phyloP scores from a whole-genome alignment of 2,888 invertebrate genomes.

The Ormyrus nitidulus region DNA sequence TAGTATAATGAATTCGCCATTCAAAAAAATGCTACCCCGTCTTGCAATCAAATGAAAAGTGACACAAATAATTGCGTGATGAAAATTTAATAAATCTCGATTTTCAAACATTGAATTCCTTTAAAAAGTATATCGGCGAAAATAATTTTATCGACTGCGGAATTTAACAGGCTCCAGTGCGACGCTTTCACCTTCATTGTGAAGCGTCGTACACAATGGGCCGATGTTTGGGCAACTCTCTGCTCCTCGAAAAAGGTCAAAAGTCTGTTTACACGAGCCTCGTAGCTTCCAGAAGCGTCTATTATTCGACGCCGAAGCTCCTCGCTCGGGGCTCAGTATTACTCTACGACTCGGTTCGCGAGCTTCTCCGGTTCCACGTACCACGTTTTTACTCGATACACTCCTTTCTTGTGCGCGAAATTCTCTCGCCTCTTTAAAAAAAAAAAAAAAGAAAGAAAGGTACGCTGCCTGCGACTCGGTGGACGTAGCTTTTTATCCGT shows the following conservation, averaged over 20 bases:
- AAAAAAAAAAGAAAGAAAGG: too few relatives aligned
- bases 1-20: too few relatives aligned
- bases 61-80: too few relatives aligned
- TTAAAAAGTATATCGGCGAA: background rate
- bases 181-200: background rate
- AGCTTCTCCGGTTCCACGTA: conserved; percentile 22
- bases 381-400: background rate
- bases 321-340: conserved; percentile 32
- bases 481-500: background rate
- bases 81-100: too few relatives aligned
- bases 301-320: conserved; percentile 16
- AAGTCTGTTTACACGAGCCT: conserved; percentile 41
- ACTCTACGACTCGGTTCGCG: conserved; percentile 46
- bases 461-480: too few relatives aligned
- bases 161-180: background rate
- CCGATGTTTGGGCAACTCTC: conserved; percentile 24
- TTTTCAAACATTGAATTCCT: too few relatives aligned
- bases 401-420: conserved; percentile 21
- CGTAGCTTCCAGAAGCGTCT: conserved; percentile 41
- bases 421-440: background rate
- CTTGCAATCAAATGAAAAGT: too few relatives aligned
- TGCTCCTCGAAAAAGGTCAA: conserved; percentile 39
- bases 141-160: background rate
- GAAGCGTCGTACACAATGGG: background rate
- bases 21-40: too few relatives aligned